Conservation (phyloP, 2,888 invertebrate genomes). For the Steinernema carpocapsae region DNA sequence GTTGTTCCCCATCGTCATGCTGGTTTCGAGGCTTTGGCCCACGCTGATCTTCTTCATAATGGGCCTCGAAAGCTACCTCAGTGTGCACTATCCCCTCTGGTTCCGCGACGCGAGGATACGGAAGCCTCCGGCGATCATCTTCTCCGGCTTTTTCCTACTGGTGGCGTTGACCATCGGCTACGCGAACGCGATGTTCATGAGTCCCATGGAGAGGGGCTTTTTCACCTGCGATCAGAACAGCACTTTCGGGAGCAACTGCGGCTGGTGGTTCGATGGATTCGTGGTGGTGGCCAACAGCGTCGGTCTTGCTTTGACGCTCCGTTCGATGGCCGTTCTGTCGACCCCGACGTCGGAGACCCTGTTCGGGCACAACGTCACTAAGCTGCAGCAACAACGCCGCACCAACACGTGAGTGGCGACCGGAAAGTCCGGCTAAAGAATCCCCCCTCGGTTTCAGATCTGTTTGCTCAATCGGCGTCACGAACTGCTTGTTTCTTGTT, state of each 20-base stretch:
- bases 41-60: conserved; percentile 48
- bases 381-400: conserved; percentile 21
- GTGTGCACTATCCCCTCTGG: conserved; percentile 50
- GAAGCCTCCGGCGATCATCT: conserved; percentile 48
- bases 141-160: conserved; percentile 44
- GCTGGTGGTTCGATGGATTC: conserved; percentile 36
- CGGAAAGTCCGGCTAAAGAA: background rate
- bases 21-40: conserved; percentile 48
- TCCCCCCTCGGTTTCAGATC: no score
- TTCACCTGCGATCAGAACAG: conserved; percentile 52
- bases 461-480: conserved; percentile 15
- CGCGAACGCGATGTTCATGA: conserved; percentile 48
- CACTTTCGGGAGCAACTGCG: conserved; percentile 52
- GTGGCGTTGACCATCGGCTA: conserved; percentile 48
- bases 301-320: conserved; percentile 13
- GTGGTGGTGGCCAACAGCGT: conserved; percentile 12
- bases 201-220: conserved; percentile 44
- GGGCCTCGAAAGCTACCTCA: conserved; percentile 48
- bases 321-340: conserved; percentile 20
- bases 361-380: conserved; percentile 16
- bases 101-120: conserved; percentile 43
- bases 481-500: conserved; percentile 16
- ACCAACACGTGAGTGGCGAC: conserved; percentile 4
- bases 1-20: conserved; percentile 40
- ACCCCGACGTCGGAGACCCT: conserved; percentile 28